These are phyloP conservation scores for Drosophila ficusphila DNA, from an alignment of 1,140 invertebrate genomes.

Conservation along the genomic window DNA sequence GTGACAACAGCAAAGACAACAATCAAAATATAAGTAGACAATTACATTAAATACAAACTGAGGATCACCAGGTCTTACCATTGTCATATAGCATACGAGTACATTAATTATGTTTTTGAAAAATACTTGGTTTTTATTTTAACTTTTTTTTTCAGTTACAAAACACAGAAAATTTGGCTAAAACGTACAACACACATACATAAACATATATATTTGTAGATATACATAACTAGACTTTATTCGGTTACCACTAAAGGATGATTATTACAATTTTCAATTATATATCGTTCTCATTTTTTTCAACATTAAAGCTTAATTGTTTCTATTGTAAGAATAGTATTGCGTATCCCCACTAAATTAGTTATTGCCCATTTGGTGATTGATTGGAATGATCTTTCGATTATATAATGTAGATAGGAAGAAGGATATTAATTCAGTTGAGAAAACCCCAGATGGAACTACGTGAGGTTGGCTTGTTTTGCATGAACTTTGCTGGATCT, in stretches of 20 bases:
- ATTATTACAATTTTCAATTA: constrained; percentile 62
- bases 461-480: constrained; percentile 61
- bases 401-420: constrained; percentile 31
- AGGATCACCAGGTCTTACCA: constrained; percentile 58
- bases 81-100: constrained; percentile 48
- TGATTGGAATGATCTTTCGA: constrained; percentile 65
- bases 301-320: constrained; percentile 69
- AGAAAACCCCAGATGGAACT: constrained; percentile 28
- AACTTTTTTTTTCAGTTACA: constrained; percentile 64
- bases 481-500: constrained; percentile 66
- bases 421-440: constrained; percentile 35
- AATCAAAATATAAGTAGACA: constrained; percentile 31
- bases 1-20: constrained; percentile 50
- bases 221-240: constrained; percentile 62
- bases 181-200: constrained; percentile 76
- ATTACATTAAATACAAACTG: constrained; percentile 26
- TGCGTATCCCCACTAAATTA: constrained; percentile 59
- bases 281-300: constrained; percentile 34
- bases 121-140: constrained; percentile 62
- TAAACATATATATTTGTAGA: constrained; percentile 63
- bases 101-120: constrained; percentile 44
- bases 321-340: constrained; percentile 54
- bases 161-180: constrained; percentile 79
- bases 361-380: constrained; percentile 65
- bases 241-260: constrained; percentile 64